Evolutionary conservation across 1,140 invertebrate genomes (phyloP).

Genomic region (Trichonephila clavipes): DNA sequence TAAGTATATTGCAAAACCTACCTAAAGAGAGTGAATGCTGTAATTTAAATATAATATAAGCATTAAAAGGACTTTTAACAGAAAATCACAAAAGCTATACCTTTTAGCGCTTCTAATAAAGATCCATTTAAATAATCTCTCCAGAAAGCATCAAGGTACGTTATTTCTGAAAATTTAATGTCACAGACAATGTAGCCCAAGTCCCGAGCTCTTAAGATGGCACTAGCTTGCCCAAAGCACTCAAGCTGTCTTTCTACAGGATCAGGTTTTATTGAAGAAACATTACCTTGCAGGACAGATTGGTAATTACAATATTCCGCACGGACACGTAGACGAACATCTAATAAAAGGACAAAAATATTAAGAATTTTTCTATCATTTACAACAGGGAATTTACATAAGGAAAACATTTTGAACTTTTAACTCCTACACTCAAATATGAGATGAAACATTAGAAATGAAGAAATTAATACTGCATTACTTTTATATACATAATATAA

Average conservation of each 20-base stretch:
- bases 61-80: no score
- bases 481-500: no score
- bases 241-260: constrained; percentile 80
- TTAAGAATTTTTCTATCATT: not conserved
- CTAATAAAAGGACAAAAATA: not conserved
- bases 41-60: no score
- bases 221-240: constrained; percentile 80
- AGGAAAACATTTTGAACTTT: no score
- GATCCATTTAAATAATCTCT: constrained; percentile 81
- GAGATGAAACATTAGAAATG: no score
- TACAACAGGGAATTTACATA: no score
- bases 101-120: constrained; percentile 80
- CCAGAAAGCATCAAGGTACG: constrained; percentile 81
- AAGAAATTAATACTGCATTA: no score
- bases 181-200: constrained; percentile 81
- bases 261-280: constrained; percentile 79
- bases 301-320: constrained; percentile 79
- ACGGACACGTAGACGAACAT: constrained; percentile 77
- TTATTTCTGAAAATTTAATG: constrained; percentile 81
- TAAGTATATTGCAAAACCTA: no score
- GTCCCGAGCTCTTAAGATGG: constrained; percentile 80
- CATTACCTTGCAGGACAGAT: constrained; percentile 79
- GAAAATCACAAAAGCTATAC: constrained; percentile 57
- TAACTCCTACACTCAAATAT: no score
- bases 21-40: no score